phyloP scores from a whole-genome alignment of 2,888 invertebrate species.

The Spialia ferax region DNA sequence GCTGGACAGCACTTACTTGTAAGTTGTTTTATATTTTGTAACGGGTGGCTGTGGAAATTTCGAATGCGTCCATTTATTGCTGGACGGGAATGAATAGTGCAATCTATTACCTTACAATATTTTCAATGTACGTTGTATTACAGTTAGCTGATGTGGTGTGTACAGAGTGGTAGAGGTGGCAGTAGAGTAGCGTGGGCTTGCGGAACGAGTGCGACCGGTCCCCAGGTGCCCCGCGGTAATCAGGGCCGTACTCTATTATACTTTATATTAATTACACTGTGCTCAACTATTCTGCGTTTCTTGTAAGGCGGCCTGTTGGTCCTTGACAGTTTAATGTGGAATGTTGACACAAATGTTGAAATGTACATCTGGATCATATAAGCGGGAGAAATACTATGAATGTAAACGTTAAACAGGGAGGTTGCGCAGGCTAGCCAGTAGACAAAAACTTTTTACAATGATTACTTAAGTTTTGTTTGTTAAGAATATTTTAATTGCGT shows the following conservation, averaged over 20 bases:
- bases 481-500: background rate
- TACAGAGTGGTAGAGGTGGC: slow-evolving; percentile 1
- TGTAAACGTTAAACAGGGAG: slow-evolving; percentile 13
- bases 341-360: slow-evolving; percentile 35
- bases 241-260: slow-evolving; percentile 65
- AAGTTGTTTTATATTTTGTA: slow-evolving; percentile 1
- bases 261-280: slow-evolving; percentile 53
- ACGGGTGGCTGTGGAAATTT: background rate
- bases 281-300: slow-evolving; percentile 37
- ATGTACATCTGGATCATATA: slow-evolving; percentile 36
- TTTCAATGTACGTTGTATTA: slow-evolving; percentile 30
- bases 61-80: slow-evolving; percentile 47
- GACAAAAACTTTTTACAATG: slow-evolving; percentile 6
- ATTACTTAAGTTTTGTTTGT: background rate
- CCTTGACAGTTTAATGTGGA: slow-evolving; percentile 40
- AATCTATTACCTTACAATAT: background rate
- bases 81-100: background rate
- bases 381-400: slow-evolving; percentile 22
- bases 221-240: slow-evolving; percentile 69
- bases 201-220: slow-evolving; percentile 82
- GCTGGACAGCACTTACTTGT: slow-evolving; percentile 9
- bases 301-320: slow-evolving; percentile 34
- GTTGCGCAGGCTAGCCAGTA: slow-evolving; percentile 1
- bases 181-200: slow-evolving; percentile 76
- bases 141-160: background rate